Evolutionary conservation across 2,888 invertebrate species (phyloP).

Genomic region (Deroplatys truncata): DNA sequence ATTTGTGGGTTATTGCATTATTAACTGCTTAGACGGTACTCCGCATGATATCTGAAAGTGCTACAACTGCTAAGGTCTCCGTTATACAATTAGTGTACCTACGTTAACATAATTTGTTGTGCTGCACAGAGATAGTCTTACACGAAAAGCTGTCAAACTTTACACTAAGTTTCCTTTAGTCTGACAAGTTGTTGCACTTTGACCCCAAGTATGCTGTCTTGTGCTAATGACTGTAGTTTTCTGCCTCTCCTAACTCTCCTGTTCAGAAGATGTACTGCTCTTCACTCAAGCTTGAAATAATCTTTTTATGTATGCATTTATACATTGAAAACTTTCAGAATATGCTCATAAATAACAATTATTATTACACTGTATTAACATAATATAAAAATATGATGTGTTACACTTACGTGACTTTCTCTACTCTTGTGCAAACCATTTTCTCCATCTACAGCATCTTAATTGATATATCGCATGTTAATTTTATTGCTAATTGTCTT

Average conservation of each 20-base stretch:
- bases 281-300: no score
- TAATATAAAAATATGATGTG: no score
- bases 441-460: no score
- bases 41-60: background rate
- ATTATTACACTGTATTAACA: no score
- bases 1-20: background rate
- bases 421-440: no score
- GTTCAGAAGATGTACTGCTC: background rate
- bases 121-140: background rate
- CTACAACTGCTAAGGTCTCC: background rate
- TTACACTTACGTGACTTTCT: no score
- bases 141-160: background rate
- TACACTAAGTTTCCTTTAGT: background rate
- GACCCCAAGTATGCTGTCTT: background rate
- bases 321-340: no score
- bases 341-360: no score
- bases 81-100: background rate
- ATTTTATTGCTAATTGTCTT: no score
- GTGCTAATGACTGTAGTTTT: background rate
- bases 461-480: no score
- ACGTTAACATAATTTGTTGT: background rate
- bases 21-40: background rate
- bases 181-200: background rate
- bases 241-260: background rate
- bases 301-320: no score